A percentile compares a stretch with the other conserved stretches of the same genome.
Evolutionary conservation across 2,888 invertebrate genomes (phyloP).

Genomic region (Pseudococcus viburni): DNA sequence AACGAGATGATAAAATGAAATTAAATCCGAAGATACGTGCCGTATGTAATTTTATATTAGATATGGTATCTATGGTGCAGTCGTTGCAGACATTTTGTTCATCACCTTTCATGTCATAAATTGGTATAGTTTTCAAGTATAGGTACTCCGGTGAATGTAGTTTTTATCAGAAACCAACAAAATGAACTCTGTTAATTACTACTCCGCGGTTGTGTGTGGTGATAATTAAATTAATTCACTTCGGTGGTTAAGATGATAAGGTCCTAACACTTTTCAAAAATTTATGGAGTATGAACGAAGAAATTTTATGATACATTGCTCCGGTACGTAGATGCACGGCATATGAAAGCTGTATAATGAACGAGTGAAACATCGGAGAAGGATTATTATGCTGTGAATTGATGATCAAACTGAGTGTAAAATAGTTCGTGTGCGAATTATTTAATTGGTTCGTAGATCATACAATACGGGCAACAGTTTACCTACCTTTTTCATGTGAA

Average conservation of each 20-base stretch:
- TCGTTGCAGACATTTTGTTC: background rate
- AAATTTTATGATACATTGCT: constrained; percentile 35
- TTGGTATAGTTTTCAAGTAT: background rate
- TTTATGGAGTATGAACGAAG: constrained; percentile 51
- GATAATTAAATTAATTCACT: constrained; percentile 50
- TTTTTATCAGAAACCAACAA: constrained; percentile 11
- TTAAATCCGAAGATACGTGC: background rate
- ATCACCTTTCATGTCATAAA: constrained; percentile 4
- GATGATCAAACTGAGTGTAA: background rate
- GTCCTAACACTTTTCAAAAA: background rate
- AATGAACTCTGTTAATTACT: background rate
- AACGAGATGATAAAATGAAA: background rate
- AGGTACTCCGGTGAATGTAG: background rate
- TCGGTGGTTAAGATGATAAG: constrained; percentile 16
- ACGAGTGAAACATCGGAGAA: background rate
- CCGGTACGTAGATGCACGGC: background rate
- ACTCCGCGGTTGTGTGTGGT: background rate
- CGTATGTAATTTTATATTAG: too few relatives aligned
- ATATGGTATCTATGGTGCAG: background rate
- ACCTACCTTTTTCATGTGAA: background rate
- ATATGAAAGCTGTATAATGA: constrained; percentile 17
- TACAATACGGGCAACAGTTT: background rate
- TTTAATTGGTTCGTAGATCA: background rate
- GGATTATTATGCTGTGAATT: background rate
- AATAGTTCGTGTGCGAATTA: constrained; percentile 14